Base-by-base conservation (phyloP, 2,888 invertebrate species). In the Hybos culiciformis region DNA sequence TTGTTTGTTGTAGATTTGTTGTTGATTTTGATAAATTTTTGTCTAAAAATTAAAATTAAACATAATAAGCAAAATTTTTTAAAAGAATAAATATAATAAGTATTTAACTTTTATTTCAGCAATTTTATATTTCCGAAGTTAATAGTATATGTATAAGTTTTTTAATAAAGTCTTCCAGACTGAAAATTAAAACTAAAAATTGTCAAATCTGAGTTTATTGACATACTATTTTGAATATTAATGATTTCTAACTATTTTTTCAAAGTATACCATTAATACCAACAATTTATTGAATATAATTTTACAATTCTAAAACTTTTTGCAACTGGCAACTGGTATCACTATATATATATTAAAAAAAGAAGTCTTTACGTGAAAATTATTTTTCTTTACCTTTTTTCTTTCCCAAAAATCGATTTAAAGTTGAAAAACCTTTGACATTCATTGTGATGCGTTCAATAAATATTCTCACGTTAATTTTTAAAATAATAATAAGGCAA, bases 371-470 rank as follows among this genome's bases (percentile, higher is more conserved):
- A 11, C 11, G 8, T 11, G 9, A 33, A 33, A 34, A 31, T 14
- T 17, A 12, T 21, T 19, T 24, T 33, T 23, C 55, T 59, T 57
- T 49, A 66, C 66, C 61, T 56, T 66, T 66, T 50, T 64, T 65
- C 48, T 64, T 65, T 51, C 66, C 66, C 57, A 66, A 57, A 56
- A 65, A 63, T 46, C 66, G 66, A 53, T 66, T 65, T 37, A 67
- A 58, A 51, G 66, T 66, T 48, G 62, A 60, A 53, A 67, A 64
- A 48, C 66, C 63, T 59, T 29, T 6, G n/a, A 29, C 29, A 29
- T n/a, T 29, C 29, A 29, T 29, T n/a, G 12, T 29, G 29, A 29
- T 29, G n/a, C n/a, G n/a, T n/a, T n/a, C n/a, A n/a, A n/a, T n/a
- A n/a, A n/a, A n/a, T n/a, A n/a, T n/a, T n/a, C n/a, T n/a, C n/a